phyloP scores from a whole-genome alignment of 2,888 invertebrate species.

The Galerucella nymphaeae region DNA sequence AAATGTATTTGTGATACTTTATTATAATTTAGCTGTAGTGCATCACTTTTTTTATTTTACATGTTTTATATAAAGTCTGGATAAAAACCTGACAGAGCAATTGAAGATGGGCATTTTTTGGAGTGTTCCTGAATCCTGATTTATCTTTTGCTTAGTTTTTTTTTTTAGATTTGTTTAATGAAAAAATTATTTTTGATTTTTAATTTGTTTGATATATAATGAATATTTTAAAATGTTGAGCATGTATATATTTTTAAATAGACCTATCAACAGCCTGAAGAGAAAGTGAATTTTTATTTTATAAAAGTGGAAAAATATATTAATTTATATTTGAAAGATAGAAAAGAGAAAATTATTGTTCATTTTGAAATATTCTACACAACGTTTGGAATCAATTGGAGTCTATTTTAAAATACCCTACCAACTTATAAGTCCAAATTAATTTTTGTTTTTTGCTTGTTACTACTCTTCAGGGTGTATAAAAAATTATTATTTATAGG shows the following conservation, averaged over 20 bases:
- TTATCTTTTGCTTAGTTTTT: background rate
- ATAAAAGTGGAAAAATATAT: no score
- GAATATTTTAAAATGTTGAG: background rate
- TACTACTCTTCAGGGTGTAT: background rate
- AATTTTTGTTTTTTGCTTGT: background rate
- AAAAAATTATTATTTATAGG: background rate
- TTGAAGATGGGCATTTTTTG: no score
- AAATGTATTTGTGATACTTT: constrained; percentile 1
- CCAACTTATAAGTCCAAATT: no score
- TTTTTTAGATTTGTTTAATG: background rate
- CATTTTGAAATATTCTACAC: no score
- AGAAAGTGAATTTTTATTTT: background rate
- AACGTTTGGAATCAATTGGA: no score
- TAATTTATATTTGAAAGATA: no score
- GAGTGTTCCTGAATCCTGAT: background rate
- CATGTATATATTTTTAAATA: background rate
- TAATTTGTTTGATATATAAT: background rate
- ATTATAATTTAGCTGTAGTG: background rate
- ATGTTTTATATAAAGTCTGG: background rate
- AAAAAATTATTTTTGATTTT: background rate
- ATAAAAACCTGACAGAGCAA: background rate
- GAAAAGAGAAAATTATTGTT: no score
- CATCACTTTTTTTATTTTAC: background rate
- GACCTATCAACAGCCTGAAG: background rate
- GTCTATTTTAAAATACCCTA: no score